These are phyloP conservation scores for Drosophila kokeensis DNA, from an alignment of 2,888 invertebrate species.

Conservation along the genomic window DNA sequence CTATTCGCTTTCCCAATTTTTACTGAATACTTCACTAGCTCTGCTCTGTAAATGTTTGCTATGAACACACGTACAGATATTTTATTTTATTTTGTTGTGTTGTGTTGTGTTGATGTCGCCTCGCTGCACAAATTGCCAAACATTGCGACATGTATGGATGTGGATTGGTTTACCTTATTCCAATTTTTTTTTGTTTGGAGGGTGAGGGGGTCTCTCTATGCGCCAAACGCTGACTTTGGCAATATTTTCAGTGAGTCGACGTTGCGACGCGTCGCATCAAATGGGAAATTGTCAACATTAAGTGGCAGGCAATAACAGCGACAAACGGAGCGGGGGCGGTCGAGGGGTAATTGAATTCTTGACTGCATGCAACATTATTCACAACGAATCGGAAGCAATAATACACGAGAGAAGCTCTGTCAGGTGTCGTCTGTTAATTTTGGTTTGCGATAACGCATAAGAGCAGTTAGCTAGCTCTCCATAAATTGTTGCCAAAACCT, in stretches of 20 bases:
- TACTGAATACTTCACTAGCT: neutral
- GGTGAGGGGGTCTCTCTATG: conserved; percentile 7
- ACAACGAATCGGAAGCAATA: conserved; percentile 78
- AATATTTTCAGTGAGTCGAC: conserved; percentile 63
- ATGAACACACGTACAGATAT: conserved; percentile 56
- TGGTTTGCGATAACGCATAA: conserved; percentile 56
- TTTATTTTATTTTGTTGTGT: conserved; percentile 41
- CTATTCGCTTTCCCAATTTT: conserved; percentile 8
- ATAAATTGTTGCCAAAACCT: conserved; percentile 28
- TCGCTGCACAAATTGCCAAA: conserved; percentile 76
- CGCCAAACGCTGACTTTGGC: conserved; percentile 54
- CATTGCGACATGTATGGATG: conserved; percentile 66
- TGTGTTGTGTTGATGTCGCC: conserved; percentile 55
- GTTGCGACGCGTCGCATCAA: conserved; percentile 53
- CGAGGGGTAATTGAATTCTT: conserved; percentile 75
- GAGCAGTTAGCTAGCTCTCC: conserved; percentile 27
- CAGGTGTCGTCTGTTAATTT: conserved; percentile 60
- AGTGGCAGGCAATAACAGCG: conserved; percentile 68
- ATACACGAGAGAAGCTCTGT: conserved; percentile 33
- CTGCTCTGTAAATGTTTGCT: conserved; percentile 35
- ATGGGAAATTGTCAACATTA: conserved; percentile 81
- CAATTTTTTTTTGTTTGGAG: conserved; percentile 7
- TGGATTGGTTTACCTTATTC: conserved; percentile 61
- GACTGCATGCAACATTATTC: conserved; percentile 73
- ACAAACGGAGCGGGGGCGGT: neutral